These are phyloP conservation scores for Oophaga sylvatica DNA, from an alignment of 2,797 vertebrate species.

Conservation along the genomic window DNA sequence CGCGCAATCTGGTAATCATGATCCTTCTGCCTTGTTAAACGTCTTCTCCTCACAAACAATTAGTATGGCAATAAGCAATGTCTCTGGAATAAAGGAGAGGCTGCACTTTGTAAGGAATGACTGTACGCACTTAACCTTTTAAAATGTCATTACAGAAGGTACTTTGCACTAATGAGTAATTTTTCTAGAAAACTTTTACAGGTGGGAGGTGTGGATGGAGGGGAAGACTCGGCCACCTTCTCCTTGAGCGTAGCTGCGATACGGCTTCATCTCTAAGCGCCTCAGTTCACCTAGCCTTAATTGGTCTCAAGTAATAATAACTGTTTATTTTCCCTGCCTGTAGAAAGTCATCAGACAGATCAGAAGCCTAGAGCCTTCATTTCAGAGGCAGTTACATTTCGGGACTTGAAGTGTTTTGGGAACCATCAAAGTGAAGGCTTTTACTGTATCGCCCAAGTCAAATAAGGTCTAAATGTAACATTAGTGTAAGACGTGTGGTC, in stretches of 20 bases:
- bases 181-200: constrained; percentile 48
- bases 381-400: constrained; percentile 54
- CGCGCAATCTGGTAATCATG: constrained; percentile 16
- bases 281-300: constrained; percentile 57
- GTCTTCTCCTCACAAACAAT: constrained; percentile 49
- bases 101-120: constrained; percentile 38
- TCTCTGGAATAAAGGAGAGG: constrained; percentile 21
- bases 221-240: constrained; percentile 35
- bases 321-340: constrained; percentile 57
- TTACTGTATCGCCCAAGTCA: constrained; percentile 23
- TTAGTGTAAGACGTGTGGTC: constrained; percentile 16
- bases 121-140: constrained; percentile 56
- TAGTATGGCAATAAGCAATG: constrained; percentile 49
- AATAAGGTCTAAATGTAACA: constrained; percentile 9
- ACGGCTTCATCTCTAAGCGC: constrained; percentile 29
- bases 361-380: constrained; percentile 54
- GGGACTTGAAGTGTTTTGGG: constrained; percentile 42
- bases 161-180: constrained; percentile 56
- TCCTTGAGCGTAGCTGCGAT: constrained; percentile 39
- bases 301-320: constrained; percentile 55
- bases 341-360: constrained; percentile 58
- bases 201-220: constrained; percentile 54
- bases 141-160: constrained; percentile 57
- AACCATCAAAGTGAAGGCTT: constrained; percentile 45
- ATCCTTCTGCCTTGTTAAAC: constrained; percentile 43